Evolutionary conservation across 2,888 invertebrate species (phyloP), one percentile per base, ranked within the genome.

Genomic region (Augiades crinisus): DNA sequence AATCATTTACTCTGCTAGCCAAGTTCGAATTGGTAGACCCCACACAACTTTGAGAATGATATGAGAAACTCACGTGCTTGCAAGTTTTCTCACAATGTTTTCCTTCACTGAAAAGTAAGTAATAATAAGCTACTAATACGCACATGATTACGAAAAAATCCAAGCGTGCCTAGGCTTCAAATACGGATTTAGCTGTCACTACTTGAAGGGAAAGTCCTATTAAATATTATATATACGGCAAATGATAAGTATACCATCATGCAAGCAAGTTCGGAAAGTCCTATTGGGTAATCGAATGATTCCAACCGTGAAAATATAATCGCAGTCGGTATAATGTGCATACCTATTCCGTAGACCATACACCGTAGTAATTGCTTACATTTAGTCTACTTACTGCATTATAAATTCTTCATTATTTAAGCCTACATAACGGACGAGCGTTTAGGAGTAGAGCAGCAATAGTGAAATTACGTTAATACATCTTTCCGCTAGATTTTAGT

Each of bases 271-370:
- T 55, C 53, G 57, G 45, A 56, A 34, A 59, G 43, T 52, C 53
- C 58, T 58, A 59, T 61, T 73, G 67, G 65, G 73, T 70, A 75
- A 74, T 63, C 60, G 64, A 59, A 65, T 54, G 65, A 65, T 55
- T 58, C 62, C 59, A 60, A 73, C 65, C 79, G 71, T 78, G 70
- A 75, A 76, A 78, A 77, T 74, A 68, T 78, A 79, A 78, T 78
- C 65, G 71, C 66, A 59, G 64, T 61, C 66, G 62, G 60, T 61
- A 60, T 64, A 65, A 63, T 67, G 64, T 65, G 64, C 67, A 69
- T 64, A 60, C 60, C 62, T 52, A 60, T 54, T 59, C 60, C 46
- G 53, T 59, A 54, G 61, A 60, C 54, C 62, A 62, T 62, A 57
- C 46, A 54, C 61, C 38, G 44, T 49, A 53, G 59, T 70, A 71